Percentiles rank a stretch among this genome's conserved stretches.
These are phyloP conservation scores for Girardinus metallicus DNA, from an alignment of 2,797 vertebrate species.

Conservation along the genomic window DNA sequence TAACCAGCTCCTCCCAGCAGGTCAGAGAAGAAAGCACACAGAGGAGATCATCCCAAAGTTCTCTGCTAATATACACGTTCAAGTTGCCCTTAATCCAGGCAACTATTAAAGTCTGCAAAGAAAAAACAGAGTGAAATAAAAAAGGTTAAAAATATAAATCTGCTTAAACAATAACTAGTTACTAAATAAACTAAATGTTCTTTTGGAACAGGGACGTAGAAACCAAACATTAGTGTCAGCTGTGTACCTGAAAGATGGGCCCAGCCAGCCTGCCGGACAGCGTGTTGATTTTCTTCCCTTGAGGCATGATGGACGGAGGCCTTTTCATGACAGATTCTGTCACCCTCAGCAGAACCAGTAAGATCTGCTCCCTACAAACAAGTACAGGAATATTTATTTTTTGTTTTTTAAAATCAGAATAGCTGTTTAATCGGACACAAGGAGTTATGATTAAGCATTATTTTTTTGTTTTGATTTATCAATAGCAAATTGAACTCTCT, in stretches of 20 bases:
- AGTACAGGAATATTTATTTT: constrained; percentile 1
- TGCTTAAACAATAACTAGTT: not conserved
- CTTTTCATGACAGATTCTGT: constrained; percentile 98
- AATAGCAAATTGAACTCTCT: not conserved
- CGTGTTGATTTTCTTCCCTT: constrained; percentile 91
- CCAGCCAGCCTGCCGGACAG: constrained; percentile 95
- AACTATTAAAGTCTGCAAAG: constrained; percentile 94
- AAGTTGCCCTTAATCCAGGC: constrained; percentile 99
- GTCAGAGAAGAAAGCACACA: constrained; percentile 95
- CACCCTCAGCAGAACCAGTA: constrained; percentile 95
- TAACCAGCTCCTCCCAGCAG: constrained; percentile 98
- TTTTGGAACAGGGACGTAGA: not conserved
- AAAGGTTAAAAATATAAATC: not conserved
- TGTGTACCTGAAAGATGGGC: constrained; percentile 92
- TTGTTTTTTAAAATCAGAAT: not conserved
- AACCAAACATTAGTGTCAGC: not conserved
- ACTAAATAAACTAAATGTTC: not conserved
- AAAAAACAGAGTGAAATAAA: not conserved
- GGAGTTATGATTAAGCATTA: not conserved
- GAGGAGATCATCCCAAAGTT: constrained; percentile 97
- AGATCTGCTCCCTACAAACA: constrained; percentile 91
- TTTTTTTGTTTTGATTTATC: not conserved
- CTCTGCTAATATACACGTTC: constrained; percentile 97
- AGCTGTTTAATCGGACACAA: not conserved
- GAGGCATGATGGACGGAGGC: constrained; percentile 92